These are phyloP conservation scores for Dipodomys stephensi DNA, from an alignment of 2,113 vertebrate genomes.

Conservation along the genomic window DNA sequence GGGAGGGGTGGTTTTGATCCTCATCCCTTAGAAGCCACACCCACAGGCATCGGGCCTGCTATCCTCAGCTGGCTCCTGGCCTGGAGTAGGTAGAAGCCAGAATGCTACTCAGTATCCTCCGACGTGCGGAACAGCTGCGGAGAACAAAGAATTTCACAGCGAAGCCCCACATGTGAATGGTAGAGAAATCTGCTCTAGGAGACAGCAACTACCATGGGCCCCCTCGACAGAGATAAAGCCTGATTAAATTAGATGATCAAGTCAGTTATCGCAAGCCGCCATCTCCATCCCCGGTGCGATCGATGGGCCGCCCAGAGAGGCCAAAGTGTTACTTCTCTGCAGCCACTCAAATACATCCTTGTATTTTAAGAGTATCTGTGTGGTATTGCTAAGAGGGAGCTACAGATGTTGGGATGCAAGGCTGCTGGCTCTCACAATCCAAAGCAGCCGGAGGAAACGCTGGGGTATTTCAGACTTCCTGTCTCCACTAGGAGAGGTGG, in stretches of 20 bases:
- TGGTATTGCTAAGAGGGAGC: conserved; percentile 30
- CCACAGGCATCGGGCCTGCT: not conserved
- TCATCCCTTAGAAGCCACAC: too few species aligned
- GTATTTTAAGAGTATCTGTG: conserved; percentile 69
- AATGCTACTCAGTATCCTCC: not conserved
- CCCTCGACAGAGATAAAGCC: not conserved
- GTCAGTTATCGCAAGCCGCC: not conserved
- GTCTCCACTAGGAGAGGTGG: too few species aligned
- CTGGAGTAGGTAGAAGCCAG: not conserved
- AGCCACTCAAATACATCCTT: conserved; percentile 55
- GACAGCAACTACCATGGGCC: too few species aligned
- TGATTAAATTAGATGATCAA: conserved; percentile 28
- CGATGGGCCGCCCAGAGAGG: not conserved
- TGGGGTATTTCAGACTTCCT: not conserved
- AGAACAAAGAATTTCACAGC: fast-evolving
- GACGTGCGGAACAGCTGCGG: fast-evolving
- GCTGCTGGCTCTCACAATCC: not conserved
- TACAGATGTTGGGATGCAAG: not conserved
- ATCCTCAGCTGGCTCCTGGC: fast-evolving
- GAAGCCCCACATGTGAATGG: fast-evolving
- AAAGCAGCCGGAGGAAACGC: not conserved
- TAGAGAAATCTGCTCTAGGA: not conserved
- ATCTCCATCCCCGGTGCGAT: not conserved
- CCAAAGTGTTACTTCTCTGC: not conserved
- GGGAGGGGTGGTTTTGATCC: not conserved